A percentile compares a stretch with the other conserved stretches of the same genome.
phyloP scores from a whole-genome alignment of 2,888 invertebrate genomes.

The Limnephilus lunatus region DNA sequence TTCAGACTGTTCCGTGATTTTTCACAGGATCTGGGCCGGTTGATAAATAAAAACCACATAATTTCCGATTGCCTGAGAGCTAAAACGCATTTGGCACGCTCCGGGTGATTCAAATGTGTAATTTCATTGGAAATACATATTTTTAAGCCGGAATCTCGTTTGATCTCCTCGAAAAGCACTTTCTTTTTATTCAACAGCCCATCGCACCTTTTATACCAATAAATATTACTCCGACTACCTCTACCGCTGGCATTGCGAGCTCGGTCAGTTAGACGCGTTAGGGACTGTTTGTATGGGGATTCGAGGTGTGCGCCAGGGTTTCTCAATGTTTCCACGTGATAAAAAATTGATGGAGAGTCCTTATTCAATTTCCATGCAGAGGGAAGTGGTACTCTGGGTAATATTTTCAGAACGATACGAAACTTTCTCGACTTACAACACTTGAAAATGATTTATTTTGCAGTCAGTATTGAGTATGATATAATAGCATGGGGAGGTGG shows the following conservation, averaged over 20 bases:
- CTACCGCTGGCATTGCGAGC: not conserved
- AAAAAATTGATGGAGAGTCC: not conserved
- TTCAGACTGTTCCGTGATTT: no score
- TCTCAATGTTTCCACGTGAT: not conserved
- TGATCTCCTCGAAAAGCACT: conserved; percentile 2
- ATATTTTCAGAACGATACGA: no score
- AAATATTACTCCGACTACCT: not conserved
- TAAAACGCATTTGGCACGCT: not conserved
- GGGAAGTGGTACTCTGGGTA: not conserved
- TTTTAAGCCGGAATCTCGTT: not conserved
- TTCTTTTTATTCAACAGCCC: not conserved
- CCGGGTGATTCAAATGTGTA: not conserved
- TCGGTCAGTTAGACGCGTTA: conserved; percentile 2
- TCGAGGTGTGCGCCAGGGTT: not conserved
- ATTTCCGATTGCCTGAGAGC: not conserved
- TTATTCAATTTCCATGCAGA: not conserved
- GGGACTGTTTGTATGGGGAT: not conserved
- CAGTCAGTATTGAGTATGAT: no score
- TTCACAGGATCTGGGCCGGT: not conserved
- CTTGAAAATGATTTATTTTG: no score
- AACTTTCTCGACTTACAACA: no score
- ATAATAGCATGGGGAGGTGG: no score
- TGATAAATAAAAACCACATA: not conserved
- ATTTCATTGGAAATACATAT: not conserved
- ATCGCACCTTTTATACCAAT: not conserved